Conservation (phyloP, 1,140 invertebrate species). For the Hyphantria cunea region DNA sequence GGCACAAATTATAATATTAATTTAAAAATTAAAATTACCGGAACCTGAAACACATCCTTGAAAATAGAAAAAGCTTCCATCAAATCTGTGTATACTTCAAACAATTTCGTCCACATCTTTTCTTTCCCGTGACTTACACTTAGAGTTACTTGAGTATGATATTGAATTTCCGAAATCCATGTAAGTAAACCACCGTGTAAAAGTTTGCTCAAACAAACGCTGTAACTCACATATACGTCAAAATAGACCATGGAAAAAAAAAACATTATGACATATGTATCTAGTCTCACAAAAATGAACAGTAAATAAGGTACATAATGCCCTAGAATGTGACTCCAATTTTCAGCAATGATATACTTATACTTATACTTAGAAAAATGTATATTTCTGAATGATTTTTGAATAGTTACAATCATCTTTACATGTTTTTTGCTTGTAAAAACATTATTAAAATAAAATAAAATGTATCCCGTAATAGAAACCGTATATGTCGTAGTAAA, state of each 20-base stretch:
- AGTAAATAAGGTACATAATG: not conserved
- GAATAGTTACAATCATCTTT: not conserved
- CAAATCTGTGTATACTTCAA: not conserved
- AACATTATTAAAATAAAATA: not conserved
- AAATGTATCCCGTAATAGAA: no score
- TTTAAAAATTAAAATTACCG: not conserved
- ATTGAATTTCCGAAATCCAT: constrained; percentile 2
- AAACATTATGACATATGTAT: not conserved
- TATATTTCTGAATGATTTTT: not conserved
- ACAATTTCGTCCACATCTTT: not conserved
- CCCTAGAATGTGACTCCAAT: not conserved
- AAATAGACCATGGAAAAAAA: not conserved
- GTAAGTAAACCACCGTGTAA: not conserved
- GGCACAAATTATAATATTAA: no score
- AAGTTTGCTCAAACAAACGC: not conserved
- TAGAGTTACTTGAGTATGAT: not conserved
- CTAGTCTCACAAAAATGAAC: not conserved
- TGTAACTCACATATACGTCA: not conserved
- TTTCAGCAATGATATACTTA: not conserved
- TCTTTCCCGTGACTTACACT: not conserved
- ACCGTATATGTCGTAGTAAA: no score
- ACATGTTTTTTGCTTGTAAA: not conserved
- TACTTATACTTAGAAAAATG: not conserved
- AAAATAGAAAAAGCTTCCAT: constrained; percentile 4
- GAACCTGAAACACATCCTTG: constrained; percentile 3